Base-by-base conservation (phyloP, 1,140 invertebrate species). In the Harpegnathos saltator region DNA sequence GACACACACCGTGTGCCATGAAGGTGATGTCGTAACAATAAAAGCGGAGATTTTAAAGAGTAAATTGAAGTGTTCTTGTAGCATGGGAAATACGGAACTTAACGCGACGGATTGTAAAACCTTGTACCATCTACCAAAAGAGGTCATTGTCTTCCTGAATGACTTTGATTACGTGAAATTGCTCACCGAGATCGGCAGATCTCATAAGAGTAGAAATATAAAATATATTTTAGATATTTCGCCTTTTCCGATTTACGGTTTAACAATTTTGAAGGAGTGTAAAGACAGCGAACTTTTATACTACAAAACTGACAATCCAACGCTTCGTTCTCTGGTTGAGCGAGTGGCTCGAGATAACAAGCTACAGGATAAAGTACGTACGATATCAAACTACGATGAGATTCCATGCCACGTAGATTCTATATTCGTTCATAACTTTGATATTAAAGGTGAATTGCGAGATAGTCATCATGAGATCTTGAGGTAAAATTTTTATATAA, bases 141-240 rank as follows among this genome's bases (percentile, higher is more conserved):
- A 95, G 89, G 90, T 94, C 17, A 83, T 96, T 48, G 91, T 92
- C 61, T 96, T 96, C 88, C 89, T 96, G 48, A 96, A 96, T 92
- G 95, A 96, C 89, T 82, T 84, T 26, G 88, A 93, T 80, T 95
- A 94, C 72, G 85, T 95, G 3, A 69, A 75, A 56, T 82, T 82
- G n/a, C 83, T 94, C 48, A 83, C 69, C 26, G 56, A 86, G 44
- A 58, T 91, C 24, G 87, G 89, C 29, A 75, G 81, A 81, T 84
- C 75, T 14, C 81, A 91, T 24, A 84, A 78, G 12, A 74, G 85
- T 22, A 88, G 85, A 68, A 61, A 82, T 33, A 72, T 89, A 7
- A 85, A 89, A 68, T 88, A 65, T 68, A 84, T 94, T 85, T 89
- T 94, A 52, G 93, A 94, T 82, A 88, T 90, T 22, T 91, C 87